Base-by-base conservation (phyloP, 2,888 invertebrate species). In the Pycnomerus fuliginosus region DNA sequence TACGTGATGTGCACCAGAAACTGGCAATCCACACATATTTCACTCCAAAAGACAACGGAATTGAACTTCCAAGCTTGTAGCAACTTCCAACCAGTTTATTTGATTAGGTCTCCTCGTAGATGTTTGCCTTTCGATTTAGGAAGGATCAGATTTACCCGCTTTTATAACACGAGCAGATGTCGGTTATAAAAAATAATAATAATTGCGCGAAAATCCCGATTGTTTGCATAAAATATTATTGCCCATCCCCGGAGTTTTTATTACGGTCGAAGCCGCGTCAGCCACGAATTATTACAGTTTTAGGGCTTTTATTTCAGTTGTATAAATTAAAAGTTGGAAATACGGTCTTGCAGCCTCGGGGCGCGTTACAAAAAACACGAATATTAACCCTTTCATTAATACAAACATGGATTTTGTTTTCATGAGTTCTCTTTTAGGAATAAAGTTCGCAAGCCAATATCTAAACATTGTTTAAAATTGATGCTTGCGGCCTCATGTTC, bases 141-240 rank as follows among this genome's bases (percentile, higher is more conserved):
- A 31, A 43, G 42, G 36, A 36, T 36, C 30, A 36, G 36, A 43
- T 43, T 43, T 43, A 43, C 42, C 42, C n/a, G n/a, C n/a, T 43
- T 41, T 30, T 41, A 41, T 41, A 41, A 16, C 30, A 25, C 20
- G 34, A 17, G 41, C 42, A 36, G 42, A 35, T 43, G 41, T 41
- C 20, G 14, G 34, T 28, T 29, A 23, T 28, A 34, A 41, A 40
- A 40, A 39, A 30, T 30, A 8, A 29, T 8, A 36, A 37, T 12
- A 17, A 37, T 37, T 38, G 37, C 29, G 27, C 7, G 4, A 27
- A 20, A 20, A 5, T 7, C 5, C 7, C 5, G 5, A 8, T 20
- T 20, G 20, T 20, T 33, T 20, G 33, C 33, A 33, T 33, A 33
- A 33, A 32, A 32, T 11, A 32, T 32, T 29, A 29, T 29, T 32